These are phyloP conservation scores for Dasyornis broadbenti DNA, from an alignment of 2,113 vertebrate species.

Conservation along the genomic window DNA sequence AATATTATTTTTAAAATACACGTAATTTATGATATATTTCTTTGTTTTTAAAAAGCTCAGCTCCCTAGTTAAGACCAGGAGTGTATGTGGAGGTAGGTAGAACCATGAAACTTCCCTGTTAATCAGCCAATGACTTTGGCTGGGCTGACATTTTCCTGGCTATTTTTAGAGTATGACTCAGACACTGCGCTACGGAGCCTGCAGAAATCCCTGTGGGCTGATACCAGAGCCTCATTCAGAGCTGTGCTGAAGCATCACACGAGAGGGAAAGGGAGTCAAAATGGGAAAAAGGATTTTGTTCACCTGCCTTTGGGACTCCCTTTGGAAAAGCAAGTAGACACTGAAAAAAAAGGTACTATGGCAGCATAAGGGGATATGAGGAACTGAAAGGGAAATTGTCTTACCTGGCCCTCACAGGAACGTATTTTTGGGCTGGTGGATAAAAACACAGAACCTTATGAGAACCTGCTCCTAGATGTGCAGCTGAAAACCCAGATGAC, in stretches of 20 bases:
- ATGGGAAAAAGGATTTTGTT: background rate
- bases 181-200: background rate
- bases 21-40: background rate
- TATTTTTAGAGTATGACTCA: slow-evolving; percentile 67
- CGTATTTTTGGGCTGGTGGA: background rate
- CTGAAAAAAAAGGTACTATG: background rate
- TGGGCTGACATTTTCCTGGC: slow-evolving; percentile 43
- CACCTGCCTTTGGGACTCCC: background rate
- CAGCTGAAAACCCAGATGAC: background rate
- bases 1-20: no score
- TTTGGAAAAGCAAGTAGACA: background rate
- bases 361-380: background rate
- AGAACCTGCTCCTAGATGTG: background rate
- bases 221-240: background rate
- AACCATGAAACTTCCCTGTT: background rate
- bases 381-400: background rate
- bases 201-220: slow-evolving; percentile 6
- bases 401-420: background rate
- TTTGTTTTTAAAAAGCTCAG: background rate
- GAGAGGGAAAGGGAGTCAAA: background rate
- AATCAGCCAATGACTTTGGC: slow-evolving; percentile 10
- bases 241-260: background rate
- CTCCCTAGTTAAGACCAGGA: background rate
- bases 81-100: background rate
- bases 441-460: fast-evolving